These are phyloP conservation scores for Notodonta ziczac DNA, from an alignment of 2,888 invertebrate species.

Conservation along the genomic window DNA sequence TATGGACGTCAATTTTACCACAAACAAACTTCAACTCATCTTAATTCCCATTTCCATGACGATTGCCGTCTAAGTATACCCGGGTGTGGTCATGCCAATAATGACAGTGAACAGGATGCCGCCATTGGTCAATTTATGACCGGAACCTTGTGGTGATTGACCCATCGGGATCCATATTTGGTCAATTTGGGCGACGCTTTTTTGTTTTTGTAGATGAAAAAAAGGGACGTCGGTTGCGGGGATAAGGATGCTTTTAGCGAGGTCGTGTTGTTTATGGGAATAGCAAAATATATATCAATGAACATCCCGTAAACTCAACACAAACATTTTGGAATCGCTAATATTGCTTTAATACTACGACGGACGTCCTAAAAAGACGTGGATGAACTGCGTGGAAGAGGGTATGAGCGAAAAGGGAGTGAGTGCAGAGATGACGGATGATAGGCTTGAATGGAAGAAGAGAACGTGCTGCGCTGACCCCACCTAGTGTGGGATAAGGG, in stretches of 20 bases:
- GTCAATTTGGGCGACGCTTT: not conserved
- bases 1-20: not conserved
- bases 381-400: too few species aligned
- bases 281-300: not conserved
- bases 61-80: conserved; percentile 11
- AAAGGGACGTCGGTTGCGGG: not conserved
- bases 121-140: conserved; percentile 30
- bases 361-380: too few species aligned
- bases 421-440: too few species aligned
- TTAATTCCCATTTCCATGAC: not conserved
- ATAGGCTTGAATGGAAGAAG: too few species aligned
- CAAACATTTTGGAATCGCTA: too few species aligned
- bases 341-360: too few species aligned
- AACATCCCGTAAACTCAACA: too few species aligned
- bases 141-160: conserved; percentile 28
- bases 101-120: conserved; percentile 25
- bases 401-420: too few species aligned
- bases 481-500: too few species aligned
- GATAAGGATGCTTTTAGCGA: not conserved
- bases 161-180: conserved; percentile 13
- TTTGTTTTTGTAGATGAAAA: not conserved
- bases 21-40: not conserved
- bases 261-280: not conserved
- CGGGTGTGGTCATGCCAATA: conserved; percentile 7
- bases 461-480: too few species aligned